Evolutionary conservation across 2,113 vertebrate species (phyloP).

Genomic region (Lepus americanus): DNA sequence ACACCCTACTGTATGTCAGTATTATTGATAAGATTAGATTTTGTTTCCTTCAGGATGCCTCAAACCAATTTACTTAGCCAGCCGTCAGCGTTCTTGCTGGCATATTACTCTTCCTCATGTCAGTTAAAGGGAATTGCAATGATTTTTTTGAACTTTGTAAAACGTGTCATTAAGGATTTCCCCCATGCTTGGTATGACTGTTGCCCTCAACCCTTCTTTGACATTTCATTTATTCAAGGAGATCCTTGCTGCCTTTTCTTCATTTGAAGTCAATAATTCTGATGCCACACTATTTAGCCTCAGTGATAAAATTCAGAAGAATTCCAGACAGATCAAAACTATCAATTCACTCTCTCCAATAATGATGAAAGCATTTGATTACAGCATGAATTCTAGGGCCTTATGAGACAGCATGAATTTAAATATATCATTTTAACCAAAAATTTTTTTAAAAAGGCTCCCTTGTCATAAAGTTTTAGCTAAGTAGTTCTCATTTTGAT

Average conservation of each 20-base stretch:
- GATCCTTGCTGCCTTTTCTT: slow-evolving; percentile 50
- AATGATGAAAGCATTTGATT: background rate
- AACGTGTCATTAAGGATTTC: slow-evolving; percentile 56
- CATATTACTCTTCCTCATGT: slow-evolving; percentile 59
- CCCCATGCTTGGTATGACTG: slow-evolving; percentile 15
- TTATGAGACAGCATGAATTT: background rate
- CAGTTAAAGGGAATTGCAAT: slow-evolving; percentile 62
- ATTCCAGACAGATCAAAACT: background rate
- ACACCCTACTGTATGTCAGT: slow-evolving; percentile 6
- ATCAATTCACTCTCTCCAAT: background rate
- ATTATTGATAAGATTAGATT: slow-evolving; percentile 62
- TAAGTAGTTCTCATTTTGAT: no score
- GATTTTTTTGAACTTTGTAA: slow-evolving; percentile 57
- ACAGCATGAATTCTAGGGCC: background rate
- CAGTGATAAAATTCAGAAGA: slow-evolving; percentile 42
- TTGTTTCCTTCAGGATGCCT: slow-evolving; percentile 64
- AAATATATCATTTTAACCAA: background rate
- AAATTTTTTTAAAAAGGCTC: background rate
- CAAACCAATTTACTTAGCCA: slow-evolving; percentile 56
- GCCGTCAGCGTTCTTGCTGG: slow-evolving; percentile 65
- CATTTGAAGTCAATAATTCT: slow-evolving; percentile 20
- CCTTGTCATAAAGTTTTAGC: background rate
- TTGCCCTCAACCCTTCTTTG: slow-evolving; percentile 56
- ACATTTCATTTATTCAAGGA: slow-evolving; percentile 60
- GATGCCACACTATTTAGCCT: background rate